Percentiles rank a stretch among this genome's conserved stretches.
Conservation (phyloP, 2,113 vertebrate genomes). For the Protomyctophum bolini region DNA sequence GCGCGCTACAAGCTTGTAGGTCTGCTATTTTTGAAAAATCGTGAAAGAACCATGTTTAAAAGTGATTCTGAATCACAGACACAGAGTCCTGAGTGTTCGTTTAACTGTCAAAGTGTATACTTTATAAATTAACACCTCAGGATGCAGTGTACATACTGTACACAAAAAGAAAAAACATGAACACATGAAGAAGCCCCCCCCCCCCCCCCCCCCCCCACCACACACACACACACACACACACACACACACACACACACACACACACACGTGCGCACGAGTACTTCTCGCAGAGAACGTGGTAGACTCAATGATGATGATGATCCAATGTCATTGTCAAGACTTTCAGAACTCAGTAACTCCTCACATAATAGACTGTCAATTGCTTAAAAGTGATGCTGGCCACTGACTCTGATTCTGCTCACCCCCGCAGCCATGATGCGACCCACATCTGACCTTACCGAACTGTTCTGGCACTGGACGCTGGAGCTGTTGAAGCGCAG, state of each 20-base stretch:
- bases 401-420: neutral
- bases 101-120: no score
- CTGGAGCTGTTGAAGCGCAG: conserved; percentile 99
- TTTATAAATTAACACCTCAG: neutral
- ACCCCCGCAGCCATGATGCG: neutral
- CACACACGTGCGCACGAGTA: no score
- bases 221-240: no score
- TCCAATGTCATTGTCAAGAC: conserved; percentile 55
- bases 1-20: no score
- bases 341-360: conserved; percentile 49
- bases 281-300: conserved; percentile 29
- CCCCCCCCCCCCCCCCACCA: neutral
- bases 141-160: neutral
- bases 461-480: conserved; percentile 98
- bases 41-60: no score
- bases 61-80: no score
- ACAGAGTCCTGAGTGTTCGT: neutral
- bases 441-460: conserved; percentile 79
- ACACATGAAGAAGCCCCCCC: neutral
- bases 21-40: no score
- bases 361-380: conserved; percentile 65
- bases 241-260: no score
- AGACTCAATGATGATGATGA: conserved; percentile 48
- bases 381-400: conserved; percentile 20
- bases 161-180: conserved; percentile 14